Evolutionary conservation across 2,888 invertebrate species (phyloP).

Genomic region (Linhomoeus sp.): DNA sequence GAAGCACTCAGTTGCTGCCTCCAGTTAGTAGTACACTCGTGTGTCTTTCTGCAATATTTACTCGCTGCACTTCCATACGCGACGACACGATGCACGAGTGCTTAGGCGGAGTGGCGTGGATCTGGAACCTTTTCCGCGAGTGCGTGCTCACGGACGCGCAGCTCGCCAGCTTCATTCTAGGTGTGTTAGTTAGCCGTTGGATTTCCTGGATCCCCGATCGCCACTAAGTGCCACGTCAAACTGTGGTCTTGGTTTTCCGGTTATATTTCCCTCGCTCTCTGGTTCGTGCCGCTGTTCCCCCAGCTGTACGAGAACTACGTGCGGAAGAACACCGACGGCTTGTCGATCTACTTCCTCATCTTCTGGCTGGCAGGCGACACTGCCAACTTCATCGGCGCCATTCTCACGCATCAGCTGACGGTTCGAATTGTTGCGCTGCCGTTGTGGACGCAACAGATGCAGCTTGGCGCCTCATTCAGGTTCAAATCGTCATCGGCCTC

Average conservation of each 20-base stretch:
- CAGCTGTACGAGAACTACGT: constrained; percentile 25
- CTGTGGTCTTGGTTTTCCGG: no score
- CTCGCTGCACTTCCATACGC: no score
- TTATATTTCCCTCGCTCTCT: constrained; percentile 15
- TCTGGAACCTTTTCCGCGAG: constrained; percentile 4
- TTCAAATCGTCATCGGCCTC: constrained; percentile 16
- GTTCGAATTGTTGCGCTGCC: no score
- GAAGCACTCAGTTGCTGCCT: no score
- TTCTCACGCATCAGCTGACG: constrained; percentile 26
- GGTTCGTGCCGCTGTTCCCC: constrained; percentile 23
- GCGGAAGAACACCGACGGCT: constrained; percentile 26
- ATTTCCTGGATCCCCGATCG: background rate
- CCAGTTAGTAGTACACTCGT: no score
- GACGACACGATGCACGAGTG: background rate
- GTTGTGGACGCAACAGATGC: no score
- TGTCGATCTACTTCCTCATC: constrained; percentile 29
- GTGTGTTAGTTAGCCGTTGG: background rate
- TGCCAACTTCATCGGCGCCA: constrained; percentile 30
- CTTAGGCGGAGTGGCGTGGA: constrained; percentile 4
- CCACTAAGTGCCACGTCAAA: no score
- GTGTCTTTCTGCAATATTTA: no score
- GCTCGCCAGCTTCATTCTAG: constrained; percentile 1
- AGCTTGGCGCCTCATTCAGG: background rate
- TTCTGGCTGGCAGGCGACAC: constrained; percentile 32
- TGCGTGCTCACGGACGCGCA: constrained; percentile 3